Conservation (phyloP, 2,888 invertebrate genomes). For the Tiphia femorata region DNA sequence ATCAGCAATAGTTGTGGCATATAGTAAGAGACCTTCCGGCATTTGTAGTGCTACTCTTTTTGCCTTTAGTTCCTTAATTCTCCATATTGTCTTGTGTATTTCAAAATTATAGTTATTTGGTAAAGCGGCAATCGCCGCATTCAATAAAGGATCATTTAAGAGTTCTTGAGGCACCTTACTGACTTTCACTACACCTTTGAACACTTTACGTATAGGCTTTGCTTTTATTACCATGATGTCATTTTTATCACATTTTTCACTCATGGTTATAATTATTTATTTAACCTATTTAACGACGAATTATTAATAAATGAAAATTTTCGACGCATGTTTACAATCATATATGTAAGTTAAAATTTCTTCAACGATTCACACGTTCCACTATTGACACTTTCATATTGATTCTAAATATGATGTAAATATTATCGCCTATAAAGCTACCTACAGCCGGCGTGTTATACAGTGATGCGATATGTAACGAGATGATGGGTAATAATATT, state of each 20-base stretch:
- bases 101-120: slow-evolving; percentile 98
- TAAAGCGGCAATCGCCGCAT: slow-evolving; percentile 80
- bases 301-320: too few relatives aligned
- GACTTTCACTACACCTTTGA: slow-evolving; percentile 80
- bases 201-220: slow-evolving; percentile 83
- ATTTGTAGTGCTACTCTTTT: slow-evolving; percentile 95
- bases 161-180: slow-evolving; percentile 88
- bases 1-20: slow-evolving; percentile 92
- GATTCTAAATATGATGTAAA: too few relatives aligned
- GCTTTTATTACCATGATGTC: slow-evolving; percentile 78
- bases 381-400: too few relatives aligned
- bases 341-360: too few relatives aligned
- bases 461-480: too few relatives aligned
- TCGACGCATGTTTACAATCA: too few relatives aligned
- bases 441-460: too few relatives aligned
- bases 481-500: too few relatives aligned
- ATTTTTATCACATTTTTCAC: slow-evolving; percentile 22
- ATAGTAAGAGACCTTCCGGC: slow-evolving; percentile 96
- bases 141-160: slow-evolving; percentile 80
- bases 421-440: too few relatives aligned
- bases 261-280: slow-evolving; percentile 19
- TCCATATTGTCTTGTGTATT: slow-evolving; percentile 97
- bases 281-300: background rate
- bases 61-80: slow-evolving; percentile 85
- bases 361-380: too few relatives aligned